Evolutionary conservation across 2,888 invertebrate species (phyloP).

Genomic region (Villa cingulata): DNA sequence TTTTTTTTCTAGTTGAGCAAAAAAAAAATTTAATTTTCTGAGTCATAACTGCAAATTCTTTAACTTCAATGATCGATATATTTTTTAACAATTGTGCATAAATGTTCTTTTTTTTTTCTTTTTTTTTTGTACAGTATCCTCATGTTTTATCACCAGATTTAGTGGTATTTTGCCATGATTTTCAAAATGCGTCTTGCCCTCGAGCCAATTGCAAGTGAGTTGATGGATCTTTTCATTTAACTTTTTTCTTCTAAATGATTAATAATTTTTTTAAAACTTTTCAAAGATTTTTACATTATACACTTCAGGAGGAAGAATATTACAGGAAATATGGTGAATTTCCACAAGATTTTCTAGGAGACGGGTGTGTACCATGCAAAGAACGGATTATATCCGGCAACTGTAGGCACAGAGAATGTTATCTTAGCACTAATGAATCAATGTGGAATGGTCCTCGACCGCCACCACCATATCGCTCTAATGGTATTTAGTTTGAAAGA

Average conservation of each 20-base stretch:
- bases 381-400: slow-evolving; percentile 19
- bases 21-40: too few relatives aligned
- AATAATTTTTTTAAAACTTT: slow-evolving; percentile 10
- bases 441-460: slow-evolving; percentile 12
- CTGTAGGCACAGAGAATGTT: slow-evolving; percentile 16
- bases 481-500: background rate
- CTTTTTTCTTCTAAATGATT: background rate
- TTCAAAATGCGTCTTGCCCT: slow-evolving; percentile 62
- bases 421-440: slow-evolving; percentile 2
- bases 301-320: slow-evolving; percentile 60
- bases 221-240: background rate
- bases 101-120: background rate
- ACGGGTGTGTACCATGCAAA: slow-evolving; percentile 26
- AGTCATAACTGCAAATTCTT: too few relatives aligned
- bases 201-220: slow-evolving; percentile 49
- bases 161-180: slow-evolving; percentile 47
- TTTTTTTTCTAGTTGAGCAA: too few relatives aligned
- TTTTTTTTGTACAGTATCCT: slow-evolving; percentile 14
- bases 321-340: slow-evolving; percentile 59
- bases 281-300: slow-evolving; percentile 58
- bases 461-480: background rate
- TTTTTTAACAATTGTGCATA: too few relatives aligned
- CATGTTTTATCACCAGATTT: slow-evolving; percentile 20
- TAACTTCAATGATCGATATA: too few relatives aligned
- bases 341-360: slow-evolving; percentile 35